phyloP scores from a whole-genome alignment of 2,888 invertebrate species.

The Parapristionchus giblindavisi region DNA sequence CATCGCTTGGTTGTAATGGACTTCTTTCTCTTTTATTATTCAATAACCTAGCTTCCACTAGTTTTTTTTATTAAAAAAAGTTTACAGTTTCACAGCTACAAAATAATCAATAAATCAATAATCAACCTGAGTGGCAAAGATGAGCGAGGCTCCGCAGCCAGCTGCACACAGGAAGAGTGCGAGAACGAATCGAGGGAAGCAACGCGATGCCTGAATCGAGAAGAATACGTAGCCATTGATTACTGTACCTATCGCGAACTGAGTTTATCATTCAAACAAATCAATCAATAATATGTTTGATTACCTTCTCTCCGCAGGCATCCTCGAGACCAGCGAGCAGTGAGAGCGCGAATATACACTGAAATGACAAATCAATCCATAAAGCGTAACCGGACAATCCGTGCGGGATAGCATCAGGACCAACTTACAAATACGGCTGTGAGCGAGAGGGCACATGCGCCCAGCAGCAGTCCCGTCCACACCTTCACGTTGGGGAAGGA shows the following conservation, averaged over 20 bases:
- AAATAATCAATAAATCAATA: neutral
- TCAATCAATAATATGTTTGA: neutral
- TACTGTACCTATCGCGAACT: neutral
- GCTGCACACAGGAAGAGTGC: constrained; percentile 60
- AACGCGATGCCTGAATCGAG: constrained; percentile 54
- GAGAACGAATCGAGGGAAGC: constrained; percentile 65
- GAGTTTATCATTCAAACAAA: neutral
- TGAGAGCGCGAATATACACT: constrained; percentile 65
- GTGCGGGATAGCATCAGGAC: neutral
- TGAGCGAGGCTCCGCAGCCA: constrained; percentile 57
- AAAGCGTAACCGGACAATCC: neutral
- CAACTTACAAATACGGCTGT: constrained; percentile 63
- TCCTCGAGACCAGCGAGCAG: constrained; percentile 67
- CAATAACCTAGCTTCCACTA: too few relatives aligned
- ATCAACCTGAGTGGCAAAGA: constrained; percentile 63
- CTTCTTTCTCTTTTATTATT: too few relatives aligned
- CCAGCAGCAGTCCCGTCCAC: constrained; percentile 61
- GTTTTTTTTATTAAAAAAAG: too few relatives aligned
- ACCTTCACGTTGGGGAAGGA: constrained; percentile 58
- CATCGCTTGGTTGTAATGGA: too few relatives aligned
- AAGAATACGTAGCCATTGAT: neutral
- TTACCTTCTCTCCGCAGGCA: constrained; percentile 61
- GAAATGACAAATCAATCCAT: constrained; percentile 39
- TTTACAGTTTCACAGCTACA: too few relatives aligned
- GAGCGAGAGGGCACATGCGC: constrained; percentile 56